phyloP scores from a whole-genome alignment of 2,113 vertebrate species.

The Macrotis lagotis region DNA sequence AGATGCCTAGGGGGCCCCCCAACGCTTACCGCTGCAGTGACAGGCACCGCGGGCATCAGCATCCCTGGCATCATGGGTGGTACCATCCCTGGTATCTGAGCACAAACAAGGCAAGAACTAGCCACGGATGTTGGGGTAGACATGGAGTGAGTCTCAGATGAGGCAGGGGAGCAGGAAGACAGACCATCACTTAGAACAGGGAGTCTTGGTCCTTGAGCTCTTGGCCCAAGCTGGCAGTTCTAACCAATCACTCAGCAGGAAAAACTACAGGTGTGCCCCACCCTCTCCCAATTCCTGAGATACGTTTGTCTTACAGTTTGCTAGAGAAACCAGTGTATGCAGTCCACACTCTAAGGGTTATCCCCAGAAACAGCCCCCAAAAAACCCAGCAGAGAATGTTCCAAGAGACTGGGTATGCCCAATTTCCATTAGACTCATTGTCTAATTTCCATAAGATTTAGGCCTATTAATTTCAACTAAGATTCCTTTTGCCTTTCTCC shows the following conservation, averaged over 20 bases:
- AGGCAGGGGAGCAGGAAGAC: background rate
- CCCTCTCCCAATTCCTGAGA: background rate
- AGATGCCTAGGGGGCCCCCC: slow-evolving; percentile 17
- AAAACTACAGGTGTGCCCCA: background rate
- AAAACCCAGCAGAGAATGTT: background rate
- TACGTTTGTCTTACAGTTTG: background rate
- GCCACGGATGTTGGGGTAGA: slow-evolving; percentile 23
- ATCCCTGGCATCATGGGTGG: slow-evolving; percentile 82
- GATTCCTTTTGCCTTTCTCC: slow-evolving; percentile 9
- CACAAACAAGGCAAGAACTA: slow-evolving; percentile 52
- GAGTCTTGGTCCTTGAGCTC: background rate
- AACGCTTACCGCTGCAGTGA: slow-evolving; percentile 79
- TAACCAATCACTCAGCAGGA: slow-evolving; percentile 12
- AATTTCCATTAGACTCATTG: background rate
- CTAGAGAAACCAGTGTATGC: background rate
- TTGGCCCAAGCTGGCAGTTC: background rate
- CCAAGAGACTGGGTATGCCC: background rate
- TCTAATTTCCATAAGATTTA: background rate
- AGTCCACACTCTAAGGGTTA: background rate
- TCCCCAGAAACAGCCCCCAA: background rate
- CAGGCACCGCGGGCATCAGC: slow-evolving; percentile 80
- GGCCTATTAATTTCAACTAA: background rate
- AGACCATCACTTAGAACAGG: background rate
- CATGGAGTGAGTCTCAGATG: background rate
- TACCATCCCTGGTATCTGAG: slow-evolving; percentile 80